phyloP scores from a whole-genome alignment of 1,140 invertebrate species.

The Rhopalosiphum maidis region DNA sequence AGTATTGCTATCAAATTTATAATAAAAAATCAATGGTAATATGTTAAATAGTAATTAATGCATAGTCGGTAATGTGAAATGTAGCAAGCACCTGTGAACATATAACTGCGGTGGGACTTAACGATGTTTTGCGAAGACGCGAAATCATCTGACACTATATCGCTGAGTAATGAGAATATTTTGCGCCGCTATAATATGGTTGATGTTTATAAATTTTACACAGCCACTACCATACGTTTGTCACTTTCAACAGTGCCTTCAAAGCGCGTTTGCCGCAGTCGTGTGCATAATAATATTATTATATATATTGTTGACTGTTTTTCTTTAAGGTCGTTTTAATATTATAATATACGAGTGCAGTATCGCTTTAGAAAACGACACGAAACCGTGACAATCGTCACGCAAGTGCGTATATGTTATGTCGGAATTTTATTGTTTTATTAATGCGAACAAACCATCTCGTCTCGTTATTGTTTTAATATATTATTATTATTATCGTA shows the following conservation, averaged over 20 bases:
- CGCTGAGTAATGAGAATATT: too few relatives aligned
- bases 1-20: neutral
- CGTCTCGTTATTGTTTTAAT: slow-evolving; percentile 7
- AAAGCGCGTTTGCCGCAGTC: neutral
- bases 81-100: neutral
- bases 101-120: too few relatives aligned
- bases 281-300: neutral
- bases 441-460: slow-evolving; percentile 11
- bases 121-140: too few relatives aligned
- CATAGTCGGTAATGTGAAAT: neutral
- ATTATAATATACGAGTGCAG: neutral
- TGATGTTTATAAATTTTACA: neutral
- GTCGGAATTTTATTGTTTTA: slow-evolving; percentile 28
- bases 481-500: slow-evolving; percentile 4
- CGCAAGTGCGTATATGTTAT: neutral
- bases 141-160: too few relatives aligned
- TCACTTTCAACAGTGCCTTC: neutral
- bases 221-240: neutral
- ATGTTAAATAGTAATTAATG: neutral
- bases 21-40: neutral
- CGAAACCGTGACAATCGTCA: slow-evolving; percentile 34
- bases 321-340: neutral
- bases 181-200: neutral
- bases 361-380: slow-evolving; percentile 15
- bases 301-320: neutral